A percentile compares a stretch with the other conserved stretches of the same genome.
Conservation (phyloP, 2,797 vertebrate genomes). For the Pygocentrus nattereri region DNA sequence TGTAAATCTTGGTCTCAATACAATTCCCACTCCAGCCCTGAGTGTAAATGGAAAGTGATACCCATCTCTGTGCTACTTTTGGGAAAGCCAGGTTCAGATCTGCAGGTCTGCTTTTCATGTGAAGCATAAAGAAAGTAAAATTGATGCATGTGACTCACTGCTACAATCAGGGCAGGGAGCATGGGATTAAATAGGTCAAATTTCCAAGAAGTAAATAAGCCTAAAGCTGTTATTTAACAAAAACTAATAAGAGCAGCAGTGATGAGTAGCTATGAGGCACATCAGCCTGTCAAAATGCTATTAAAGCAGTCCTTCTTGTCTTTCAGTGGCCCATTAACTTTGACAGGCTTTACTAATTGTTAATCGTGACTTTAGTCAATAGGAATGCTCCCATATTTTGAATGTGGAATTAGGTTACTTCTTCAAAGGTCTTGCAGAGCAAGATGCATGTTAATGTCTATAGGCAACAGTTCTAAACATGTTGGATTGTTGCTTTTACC, state of each 20-base stretch:
- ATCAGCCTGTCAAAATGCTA: not conserved
- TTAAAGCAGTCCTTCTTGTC: not conserved
- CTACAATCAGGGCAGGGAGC: not conserved
- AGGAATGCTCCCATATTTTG: not conserved
- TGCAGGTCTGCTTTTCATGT: not conserved
- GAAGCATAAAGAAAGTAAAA: not conserved
- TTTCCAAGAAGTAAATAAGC: not conserved
- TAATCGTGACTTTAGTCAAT: not conserved
- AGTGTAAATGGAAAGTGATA: not conserved
- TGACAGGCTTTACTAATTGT: not conserved
- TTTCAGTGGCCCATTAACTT: not conserved
- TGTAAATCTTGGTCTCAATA: too few relatives aligned
- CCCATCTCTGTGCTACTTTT: not conserved
- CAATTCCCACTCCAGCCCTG: too few relatives aligned
- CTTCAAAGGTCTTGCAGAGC: slow-evolving; percentile 14
- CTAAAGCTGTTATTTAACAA: not conserved
- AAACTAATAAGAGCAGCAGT: not conserved
- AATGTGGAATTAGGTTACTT: slow-evolving; percentile 21
- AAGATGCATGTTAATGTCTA: not conserved
- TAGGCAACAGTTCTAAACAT: slow-evolving; percentile 7
- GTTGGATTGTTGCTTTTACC: slow-evolving; percentile 11
- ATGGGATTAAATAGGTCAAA: not conserved
- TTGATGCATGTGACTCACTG: not conserved
- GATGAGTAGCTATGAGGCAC: not conserved
- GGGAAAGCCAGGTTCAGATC: not conserved